Percentiles rank a stretch among this genome's conserved stretches.
Conservation (phyloP, 1,140 invertebrate genomes). For the Proctacanthus coquilletti region DNA sequence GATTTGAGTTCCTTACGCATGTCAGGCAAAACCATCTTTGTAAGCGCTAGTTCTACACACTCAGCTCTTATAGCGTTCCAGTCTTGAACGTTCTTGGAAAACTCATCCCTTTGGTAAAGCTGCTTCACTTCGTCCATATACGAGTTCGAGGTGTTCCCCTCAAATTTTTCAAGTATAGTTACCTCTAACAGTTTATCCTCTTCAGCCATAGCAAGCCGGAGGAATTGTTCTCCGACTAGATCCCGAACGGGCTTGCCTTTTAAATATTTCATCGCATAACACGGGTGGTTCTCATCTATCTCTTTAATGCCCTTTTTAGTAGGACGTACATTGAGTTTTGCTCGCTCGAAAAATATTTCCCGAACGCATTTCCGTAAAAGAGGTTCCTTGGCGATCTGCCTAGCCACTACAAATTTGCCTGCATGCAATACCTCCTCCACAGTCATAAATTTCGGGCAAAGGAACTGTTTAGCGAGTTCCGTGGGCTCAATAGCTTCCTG, state of each 20-base stretch:
- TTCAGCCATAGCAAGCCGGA: conserved; percentile 69
- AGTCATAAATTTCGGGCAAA: conserved; percentile 34
- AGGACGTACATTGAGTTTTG: conserved; percentile 65
- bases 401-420: conserved; percentile 85
- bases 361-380: conserved; percentile 70
- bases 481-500: conserved; percentile 69
- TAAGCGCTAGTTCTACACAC: conserved; percentile 77
- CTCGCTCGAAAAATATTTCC: conserved; percentile 81
- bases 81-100: conserved; percentile 86
- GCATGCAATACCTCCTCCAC: conserved; percentile 73
- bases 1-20: conserved; percentile 74
- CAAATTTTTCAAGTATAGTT: conserved; percentile 55
- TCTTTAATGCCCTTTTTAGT: conserved; percentile 87
- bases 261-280: conserved; percentile 82
- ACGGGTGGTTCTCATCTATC: conserved; percentile 85
- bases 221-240: conserved; percentile 77
- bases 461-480: conserved; percentile 64
- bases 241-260: conserved; percentile 89
- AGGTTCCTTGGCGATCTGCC: conserved; percentile 85
- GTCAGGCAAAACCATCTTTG: conserved; percentile 76
- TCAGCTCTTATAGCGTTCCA: conserved; percentile 86
- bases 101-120: conserved; percentile 87
- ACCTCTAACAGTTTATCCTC: conserved; percentile 72
- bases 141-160: conserved; percentile 52
- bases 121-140: conserved; percentile 88